Base-by-base conservation (phyloP, 2,113 vertebrate genomes). In the Panthera uncia region DNA sequence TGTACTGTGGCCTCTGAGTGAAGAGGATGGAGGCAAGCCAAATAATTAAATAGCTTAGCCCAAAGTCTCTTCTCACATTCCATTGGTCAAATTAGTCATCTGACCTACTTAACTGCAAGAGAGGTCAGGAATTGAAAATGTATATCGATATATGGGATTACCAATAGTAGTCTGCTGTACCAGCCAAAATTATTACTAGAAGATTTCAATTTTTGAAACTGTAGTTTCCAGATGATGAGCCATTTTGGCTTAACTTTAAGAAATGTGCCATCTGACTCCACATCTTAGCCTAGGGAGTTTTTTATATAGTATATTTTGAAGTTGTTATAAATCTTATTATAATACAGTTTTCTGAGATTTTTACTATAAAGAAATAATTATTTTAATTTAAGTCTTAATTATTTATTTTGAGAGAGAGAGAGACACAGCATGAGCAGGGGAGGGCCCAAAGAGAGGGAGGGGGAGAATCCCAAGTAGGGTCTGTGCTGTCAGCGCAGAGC, bases 291-390 rank as follows among this genome's bases (percentile, higher is more conserved):
- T 38, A 92, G 16, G 23, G 33, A 93, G 1, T 25, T 79, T 89
- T 96, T 71, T 63, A 89, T 7, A n/a, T 27, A 92, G 76, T 89
- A 52, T 92, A 36, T 96, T 66, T 92, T 55, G 8, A 92, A 52
- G 8, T 89, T 97, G 41, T 76, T 68, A 55, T 87, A 65, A 87
- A 87, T 87, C 52, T 65, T 45, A 76, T 90, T 76, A 66, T 88
- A 55, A 82, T 63, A 81, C 45, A 91, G 55, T 92, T 89, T 89
- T 78, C 71, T 89, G 78, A 84, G 41, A 83, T 84, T 90, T 95
- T 90, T 45, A 61, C 8, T 61, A 61, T 21, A 61, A 61, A 23
- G 45, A 45, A 45, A 45, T 45, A 61, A 23, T 23, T 61, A 23
- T 23, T 61, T 61, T 61, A 61, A 61, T 23, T 61, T 23, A 61